Evolutionary conservation across 2,888 invertebrate genomes (phyloP).

Genomic region (Drosophila cognata): DNA sequence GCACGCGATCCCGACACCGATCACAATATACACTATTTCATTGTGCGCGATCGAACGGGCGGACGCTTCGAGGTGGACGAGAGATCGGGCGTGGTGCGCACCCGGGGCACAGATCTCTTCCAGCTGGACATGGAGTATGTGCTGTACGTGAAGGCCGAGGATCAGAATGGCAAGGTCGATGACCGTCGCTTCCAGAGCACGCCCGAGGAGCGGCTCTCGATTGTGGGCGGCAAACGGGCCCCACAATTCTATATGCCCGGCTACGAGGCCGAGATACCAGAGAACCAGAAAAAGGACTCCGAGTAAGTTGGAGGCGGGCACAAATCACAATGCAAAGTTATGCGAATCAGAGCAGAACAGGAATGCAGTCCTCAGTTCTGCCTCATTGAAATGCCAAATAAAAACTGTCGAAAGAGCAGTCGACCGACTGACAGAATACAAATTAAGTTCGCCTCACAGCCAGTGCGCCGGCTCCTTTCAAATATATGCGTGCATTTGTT

Average conservation of each 20-base stretch:
- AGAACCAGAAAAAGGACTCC: slow-evolving; percentile 98
- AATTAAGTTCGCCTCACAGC: slow-evolving; percentile 9
- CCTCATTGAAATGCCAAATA: slow-evolving; percentile 76
- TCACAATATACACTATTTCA: slow-evolving; percentile 98
- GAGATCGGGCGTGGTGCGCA: slow-evolving; percentile 95
- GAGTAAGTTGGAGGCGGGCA: slow-evolving; percentile 90
- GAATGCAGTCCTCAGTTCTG: slow-evolving; percentile 25
- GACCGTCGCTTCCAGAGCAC: slow-evolving; percentile 95
- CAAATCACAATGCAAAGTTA: slow-evolving; percentile 68
- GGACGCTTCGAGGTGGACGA: slow-evolving; percentile 94
- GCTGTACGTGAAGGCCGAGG: slow-evolving; percentile 97
- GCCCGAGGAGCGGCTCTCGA: slow-evolving; percentile 95
- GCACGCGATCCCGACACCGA: slow-evolving; percentile 98
- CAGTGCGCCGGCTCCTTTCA: background rate
- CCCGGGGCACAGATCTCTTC: slow-evolving; percentile 95
- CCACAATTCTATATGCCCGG: slow-evolving; percentile 98
- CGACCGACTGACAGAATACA: slow-evolving; percentile 53
- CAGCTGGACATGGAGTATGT: slow-evolving; percentile 98
- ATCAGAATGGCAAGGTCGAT: slow-evolving; percentile 96
- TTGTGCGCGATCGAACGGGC: slow-evolving; percentile 95
- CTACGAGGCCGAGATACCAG: slow-evolving; percentile 97
- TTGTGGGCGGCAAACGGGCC: slow-evolving; percentile 98
- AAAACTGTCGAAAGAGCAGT: slow-evolving; percentile 75
- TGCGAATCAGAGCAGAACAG: slow-evolving; percentile 56
- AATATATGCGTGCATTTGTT: slow-evolving; percentile 61